Conservation (phyloP, 2,888 invertebrate genomes). For the Hylaea fasciaria region DNA sequence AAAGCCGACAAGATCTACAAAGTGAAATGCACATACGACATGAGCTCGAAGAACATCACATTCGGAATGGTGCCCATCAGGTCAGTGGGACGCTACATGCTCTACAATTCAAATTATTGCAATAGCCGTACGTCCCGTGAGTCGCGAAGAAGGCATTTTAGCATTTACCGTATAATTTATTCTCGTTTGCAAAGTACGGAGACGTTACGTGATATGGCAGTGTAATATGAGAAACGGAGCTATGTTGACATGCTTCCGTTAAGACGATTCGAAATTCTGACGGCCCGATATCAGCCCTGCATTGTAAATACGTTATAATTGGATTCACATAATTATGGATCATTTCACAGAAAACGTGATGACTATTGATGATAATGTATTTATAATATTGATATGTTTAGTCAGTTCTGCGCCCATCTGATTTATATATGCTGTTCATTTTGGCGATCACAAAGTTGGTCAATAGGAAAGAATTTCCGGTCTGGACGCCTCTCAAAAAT, state of each 20-base stretch:
- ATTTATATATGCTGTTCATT: too few relatives aligned
- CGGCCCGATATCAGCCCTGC: conserved; percentile 56
- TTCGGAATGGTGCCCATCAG: conserved; percentile 99
- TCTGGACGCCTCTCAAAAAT: too few relatives aligned
- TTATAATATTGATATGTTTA: too few relatives aligned
- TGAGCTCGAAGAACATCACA: conserved; percentile 97
- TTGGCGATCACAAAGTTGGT: too few relatives aligned
- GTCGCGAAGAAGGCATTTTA: conserved; percentile 47
- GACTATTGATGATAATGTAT: conserved; percentile 1
- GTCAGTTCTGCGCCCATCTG: too few relatives aligned
- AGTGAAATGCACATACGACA: conserved; percentile 97
- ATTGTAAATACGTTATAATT: conserved; percentile 63
- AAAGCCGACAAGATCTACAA: conserved; percentile 98
- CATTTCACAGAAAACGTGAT: conserved; percentile 54
- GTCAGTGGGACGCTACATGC: conserved; percentile 70
- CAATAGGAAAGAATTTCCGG: too few relatives aligned
- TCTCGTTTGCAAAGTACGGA: conserved; percentile 52
- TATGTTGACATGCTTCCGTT: conserved; percentile 57
- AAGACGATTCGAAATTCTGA: conserved; percentile 62
- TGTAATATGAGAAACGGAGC: conserved; percentile 57
- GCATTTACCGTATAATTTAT: conserved; percentile 59
- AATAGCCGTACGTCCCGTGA: conserved; percentile 41
- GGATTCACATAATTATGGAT: conserved; percentile 57
- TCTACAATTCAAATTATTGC: conserved; percentile 44
- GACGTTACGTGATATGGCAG: conserved; percentile 61